Conservation (phyloP, 2,113 vertebrate genomes). For the Connochaetes taurinus region DNA sequence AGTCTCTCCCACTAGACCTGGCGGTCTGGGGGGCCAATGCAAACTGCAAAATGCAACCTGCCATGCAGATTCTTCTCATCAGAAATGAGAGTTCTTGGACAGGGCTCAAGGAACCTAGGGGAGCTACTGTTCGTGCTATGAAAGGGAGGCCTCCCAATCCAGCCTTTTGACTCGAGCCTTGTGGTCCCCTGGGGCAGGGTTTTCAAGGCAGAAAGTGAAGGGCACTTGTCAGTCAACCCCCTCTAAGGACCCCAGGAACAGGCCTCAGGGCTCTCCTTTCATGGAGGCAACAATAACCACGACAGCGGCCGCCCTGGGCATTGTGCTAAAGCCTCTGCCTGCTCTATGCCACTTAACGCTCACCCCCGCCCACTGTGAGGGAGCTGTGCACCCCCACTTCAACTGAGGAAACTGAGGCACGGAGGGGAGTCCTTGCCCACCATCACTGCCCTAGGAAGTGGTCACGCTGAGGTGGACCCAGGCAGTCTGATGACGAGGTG, state of each 20-base stretch:
- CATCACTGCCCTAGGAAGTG: not conserved
- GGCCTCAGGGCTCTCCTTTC: not conserved
- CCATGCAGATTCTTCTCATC: not conserved
- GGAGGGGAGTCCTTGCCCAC: not conserved
- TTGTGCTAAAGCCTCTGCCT: not conserved
- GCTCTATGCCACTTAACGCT: not conserved
- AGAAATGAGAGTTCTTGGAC: not conserved
- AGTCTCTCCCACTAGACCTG: not conserved
- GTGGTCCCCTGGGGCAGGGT: not conserved
- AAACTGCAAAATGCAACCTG: not conserved
- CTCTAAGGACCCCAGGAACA: not conserved
- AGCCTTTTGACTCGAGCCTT: not conserved
- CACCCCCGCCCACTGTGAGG: accelerated
- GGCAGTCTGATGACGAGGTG: not conserved
- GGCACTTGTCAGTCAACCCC: not conserved
- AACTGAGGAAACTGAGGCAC: not conserved
- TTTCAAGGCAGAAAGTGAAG: not conserved
- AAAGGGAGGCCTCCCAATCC: not conserved
- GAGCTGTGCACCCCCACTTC: not conserved
- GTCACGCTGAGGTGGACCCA: not conserved
- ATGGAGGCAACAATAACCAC: accelerated
- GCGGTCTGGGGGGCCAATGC: not conserved
- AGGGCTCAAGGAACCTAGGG: not conserved
- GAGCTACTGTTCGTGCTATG: not conserved
- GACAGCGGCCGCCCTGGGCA: accelerated